Evolutionary conservation across 1,140 invertebrate genomes (phyloP).

Genomic region (Diuraphis noxia): DNA sequence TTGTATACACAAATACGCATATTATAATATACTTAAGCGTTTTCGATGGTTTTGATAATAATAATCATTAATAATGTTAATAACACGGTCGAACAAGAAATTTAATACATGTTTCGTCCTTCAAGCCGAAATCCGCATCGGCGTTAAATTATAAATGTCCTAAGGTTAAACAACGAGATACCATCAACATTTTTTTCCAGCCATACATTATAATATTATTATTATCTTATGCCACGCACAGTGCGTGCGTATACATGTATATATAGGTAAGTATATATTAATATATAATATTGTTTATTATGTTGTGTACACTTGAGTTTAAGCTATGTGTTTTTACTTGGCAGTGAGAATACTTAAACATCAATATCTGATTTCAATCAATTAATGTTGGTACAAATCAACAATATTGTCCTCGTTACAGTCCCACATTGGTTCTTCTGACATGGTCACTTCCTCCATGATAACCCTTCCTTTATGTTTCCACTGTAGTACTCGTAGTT

Average conservation of each 20-base stretch:
- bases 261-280: background rate
- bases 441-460: background rate
- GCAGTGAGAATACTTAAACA: background rate
- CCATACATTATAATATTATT: background rate
- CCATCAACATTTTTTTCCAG: conserved; percentile 10
- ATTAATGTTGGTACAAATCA: background rate
- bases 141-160: conserved; percentile 21
- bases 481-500: background rate
- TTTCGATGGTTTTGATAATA: conserved; percentile 48
- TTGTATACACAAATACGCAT: background rate
- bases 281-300: background rate
- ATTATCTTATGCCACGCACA: background rate
- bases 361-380: background rate
- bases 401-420: background rate
- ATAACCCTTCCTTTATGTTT: background rate
- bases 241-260: background rate
- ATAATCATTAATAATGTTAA: conserved; percentile 27
- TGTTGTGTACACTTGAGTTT: background rate
- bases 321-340: background rate
- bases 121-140: conserved; percentile 29
- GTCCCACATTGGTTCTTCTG: background rate
- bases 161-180: conserved; percentile 33
- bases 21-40: conserved; percentile 16
- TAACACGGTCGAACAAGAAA: conserved; percentile 29
- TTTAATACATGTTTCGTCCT: conserved; percentile 26